Base-by-base conservation (phyloP, 2,113 vertebrate species). In the Notarius lentiginosus region DNA sequence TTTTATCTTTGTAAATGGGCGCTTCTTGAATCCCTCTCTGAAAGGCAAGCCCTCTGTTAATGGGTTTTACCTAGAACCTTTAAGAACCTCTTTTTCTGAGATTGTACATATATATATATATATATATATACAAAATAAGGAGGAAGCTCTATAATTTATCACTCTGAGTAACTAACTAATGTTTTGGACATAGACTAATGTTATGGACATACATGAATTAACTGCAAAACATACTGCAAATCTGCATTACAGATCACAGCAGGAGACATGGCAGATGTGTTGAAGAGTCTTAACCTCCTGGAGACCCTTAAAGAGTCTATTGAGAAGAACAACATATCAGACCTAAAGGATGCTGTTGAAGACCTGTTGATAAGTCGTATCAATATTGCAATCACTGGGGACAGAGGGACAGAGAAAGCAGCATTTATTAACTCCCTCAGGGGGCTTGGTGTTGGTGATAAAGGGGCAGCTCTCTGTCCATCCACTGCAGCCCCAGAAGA, bases 351-450 rank as follows among this genome's bases (percentile, higher is more conserved):
- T n/a, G 90, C 94, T n/a, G 86, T 95, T 83, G 94, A 95, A 88
- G 93, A 95, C 88, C 93, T 95, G 82, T 89, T 95, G 30, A 94
- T 94, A 86, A 95, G 94, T 86, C 90, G 93, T 85, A 92, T 95
- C 66, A 94, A 95, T 65, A 76, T 95, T 9, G 95, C 90, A 8
- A 84, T 95, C 17, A 79, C 87, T 2, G 94, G 95, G 0, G 91
- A 92, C 14, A 91, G 91, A 14, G 91, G 88, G 1, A 81, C 85
- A 5, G 93, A 92, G 86, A 95, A 95, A 87, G 79, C 87, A 22
- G 81, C 88, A 0, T 91, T 94, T 51, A 91, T 95, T 4, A 95
- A 95, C 85, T 92, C 92, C 2, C 90, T 95, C 17, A 91, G 88
- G 41, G 94, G 94, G 34, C 90, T 95, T 3, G 87, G 91, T 7